Evolutionary conservation across 2,113 vertebrate genomes (phyloP), one percentile per base, ranked within the genome.

Genomic region (Nipponia nippon): DNA sequence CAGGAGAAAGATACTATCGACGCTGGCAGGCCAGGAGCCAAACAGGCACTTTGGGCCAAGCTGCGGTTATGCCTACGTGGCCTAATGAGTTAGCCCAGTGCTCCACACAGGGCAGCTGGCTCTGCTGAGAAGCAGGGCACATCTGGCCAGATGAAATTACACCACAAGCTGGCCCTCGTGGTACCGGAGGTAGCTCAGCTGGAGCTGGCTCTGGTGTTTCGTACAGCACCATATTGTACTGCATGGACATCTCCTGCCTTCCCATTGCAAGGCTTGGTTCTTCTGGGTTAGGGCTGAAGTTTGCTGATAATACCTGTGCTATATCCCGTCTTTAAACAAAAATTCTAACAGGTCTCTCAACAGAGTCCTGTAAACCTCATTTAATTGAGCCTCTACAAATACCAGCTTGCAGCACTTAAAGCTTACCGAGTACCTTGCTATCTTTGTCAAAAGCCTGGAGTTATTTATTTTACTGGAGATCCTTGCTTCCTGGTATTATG

Each of bases 41-140:
- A 40, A 53, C 1, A 3, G 23, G 34, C 0, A 0, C 49, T 55
- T 61, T n/a, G 32, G n/a, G 11, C 27, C 21, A 62, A 73, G 18
- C 66, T 34, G 29, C 2, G 1, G 23, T 6, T 49, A 36, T 10
- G 19, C 65, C 44, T 23, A 4, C 11, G 15, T 0, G 10, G 78
- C 29, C 49, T 46, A 23, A 47, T 2, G 7, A 85, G 21, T 50
- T 40, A 61, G 13, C 18, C 32, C 65, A 13, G 23, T 11, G 23
- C n/a, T 85, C 53, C 53, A 63, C 0, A 1, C 13, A 59, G 69
- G 63, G 34, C 36, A 27, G 16, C 10, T 40, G 66, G 47, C 36
- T 58, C 30, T 66, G 27, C 29, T 56, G 32, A 75, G 76, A n/a
- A 66, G 17, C 76, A 76, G 56, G 46, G 27, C 62, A 53, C 69